A percentile compares a stretch with the other conserved stretches of the same genome.
Conservation (phyloP, 2,888 invertebrate genomes). For the Allygus modestus region DNA sequence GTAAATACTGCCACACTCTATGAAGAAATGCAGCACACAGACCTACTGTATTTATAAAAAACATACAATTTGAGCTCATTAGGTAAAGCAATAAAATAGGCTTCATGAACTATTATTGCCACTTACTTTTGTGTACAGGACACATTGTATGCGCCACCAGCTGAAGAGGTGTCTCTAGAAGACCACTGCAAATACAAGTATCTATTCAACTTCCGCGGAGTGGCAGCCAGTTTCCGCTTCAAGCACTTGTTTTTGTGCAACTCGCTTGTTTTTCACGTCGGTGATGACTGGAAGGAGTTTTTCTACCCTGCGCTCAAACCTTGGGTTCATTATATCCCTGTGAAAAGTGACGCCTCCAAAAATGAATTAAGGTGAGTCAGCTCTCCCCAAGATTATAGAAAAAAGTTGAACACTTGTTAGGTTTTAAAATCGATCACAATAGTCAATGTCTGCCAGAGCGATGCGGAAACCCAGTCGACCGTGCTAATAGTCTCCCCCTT, state of each 20-base stretch:
- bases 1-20: too few species aligned
- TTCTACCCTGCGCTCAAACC: slow-evolving; percentile 94
- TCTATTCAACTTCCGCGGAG: slow-evolving; percentile 97
- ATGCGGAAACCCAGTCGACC: too few species aligned
- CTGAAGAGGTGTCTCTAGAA: slow-evolving; percentile 91
- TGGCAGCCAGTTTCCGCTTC: slow-evolving; percentile 97
- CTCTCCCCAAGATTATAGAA: too few species aligned
- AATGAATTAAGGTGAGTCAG: slow-evolving; percentile 80
- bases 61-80: too few species aligned
- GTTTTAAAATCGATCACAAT: too few species aligned
- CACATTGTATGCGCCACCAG: slow-evolving; percentile 90
- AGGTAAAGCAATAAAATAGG: too few species aligned
- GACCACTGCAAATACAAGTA: slow-evolving; percentile 91
- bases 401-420: too few species aligned
- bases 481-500: too few species aligned
- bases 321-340: slow-evolving; percentile 97
- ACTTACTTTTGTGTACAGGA: slow-evolving; percentile 81
- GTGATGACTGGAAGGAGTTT: slow-evolving; percentile 96
- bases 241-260: slow-evolving; percentile 96
- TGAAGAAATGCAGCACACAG: too few species aligned
- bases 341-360: slow-evolving; percentile 82
- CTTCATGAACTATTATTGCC: too few species aligned
- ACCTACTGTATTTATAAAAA: too few species aligned
- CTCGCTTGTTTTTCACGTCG: slow-evolving; percentile 96
- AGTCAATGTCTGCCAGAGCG: too few species aligned